These are phyloP conservation scores for Barypeithes pellucidus DNA, from an alignment of 2,888 invertebrate species.

Conservation along the genomic window DNA sequence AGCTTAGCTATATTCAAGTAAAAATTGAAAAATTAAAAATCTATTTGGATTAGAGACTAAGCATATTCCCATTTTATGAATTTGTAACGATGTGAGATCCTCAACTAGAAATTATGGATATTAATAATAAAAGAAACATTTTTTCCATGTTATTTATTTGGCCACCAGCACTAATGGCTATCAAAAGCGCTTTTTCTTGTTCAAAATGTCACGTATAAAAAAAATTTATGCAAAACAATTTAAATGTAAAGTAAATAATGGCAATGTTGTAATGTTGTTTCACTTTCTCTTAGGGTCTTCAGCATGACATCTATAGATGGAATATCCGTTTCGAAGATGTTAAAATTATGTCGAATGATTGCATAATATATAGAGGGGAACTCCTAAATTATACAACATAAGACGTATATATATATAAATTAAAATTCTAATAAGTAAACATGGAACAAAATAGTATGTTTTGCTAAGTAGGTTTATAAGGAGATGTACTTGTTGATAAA, in stretches of 20 bases:
- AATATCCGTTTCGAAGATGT: conserved; percentile 48
- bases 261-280: conserved; percentile 35
- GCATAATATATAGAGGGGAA: conserved; percentile 42
- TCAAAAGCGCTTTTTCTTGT: too few relatives aligned
- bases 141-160: too few relatives aligned
- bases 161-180: too few relatives aligned
- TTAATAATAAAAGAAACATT: too few relatives aligned
- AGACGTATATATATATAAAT: background rate
- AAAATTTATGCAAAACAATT: background rate
- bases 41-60: too few relatives aligned
- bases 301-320: conserved; percentile 28
- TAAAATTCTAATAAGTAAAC: conserved; percentile 20
- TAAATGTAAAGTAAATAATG: conserved; percentile 8
- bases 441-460: background rate
- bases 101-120: too few relatives aligned
- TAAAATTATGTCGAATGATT: conserved; percentile 40
- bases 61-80: too few relatives aligned
- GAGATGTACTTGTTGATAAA: too few relatives aligned
- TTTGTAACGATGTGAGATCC: too few relatives aligned
- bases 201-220: too few relatives aligned
- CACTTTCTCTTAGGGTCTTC: conserved; percentile 47
- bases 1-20: too few relatives aligned
- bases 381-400: conserved; percentile 45
- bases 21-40: too few relatives aligned
- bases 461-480: background rate